Evolutionary conservation across 2,888 invertebrate species (phyloP).

Genomic region (Drosophila tripunctata): DNA sequence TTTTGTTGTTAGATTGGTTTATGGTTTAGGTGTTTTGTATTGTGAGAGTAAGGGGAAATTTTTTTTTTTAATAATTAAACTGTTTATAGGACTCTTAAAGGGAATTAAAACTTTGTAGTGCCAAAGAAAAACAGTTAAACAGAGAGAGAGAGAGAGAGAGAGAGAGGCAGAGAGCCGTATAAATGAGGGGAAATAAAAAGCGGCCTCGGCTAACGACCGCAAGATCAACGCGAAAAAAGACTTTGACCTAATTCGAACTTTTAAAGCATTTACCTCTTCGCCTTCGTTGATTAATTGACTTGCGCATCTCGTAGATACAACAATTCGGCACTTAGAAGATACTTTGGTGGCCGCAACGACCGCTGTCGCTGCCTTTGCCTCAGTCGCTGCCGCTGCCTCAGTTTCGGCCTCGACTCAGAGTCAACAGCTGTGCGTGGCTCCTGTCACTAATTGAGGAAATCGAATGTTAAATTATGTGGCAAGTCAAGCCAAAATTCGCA

Average conservation of each 20-base stretch:
- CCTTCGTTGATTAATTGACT: constrained; percentile 71
- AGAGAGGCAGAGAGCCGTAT: not conserved
- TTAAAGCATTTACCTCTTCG: constrained; percentile 50
- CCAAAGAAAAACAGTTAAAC: too few species aligned
- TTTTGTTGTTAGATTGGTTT: too few species aligned
- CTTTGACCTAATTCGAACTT: constrained; percentile 76
- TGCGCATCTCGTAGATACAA: constrained; percentile 64
- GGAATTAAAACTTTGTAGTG: too few species aligned
- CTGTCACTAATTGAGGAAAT: constrained; percentile 79
- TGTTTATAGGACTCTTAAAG: too few species aligned
- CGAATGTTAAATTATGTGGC: constrained; percentile 77
- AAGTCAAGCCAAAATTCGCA: constrained; percentile 19
- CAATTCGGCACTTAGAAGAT: constrained; percentile 22
- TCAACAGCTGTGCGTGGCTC: constrained; percentile 54
- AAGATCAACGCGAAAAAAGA: constrained; percentile 48
- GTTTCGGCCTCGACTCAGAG: not conserved
- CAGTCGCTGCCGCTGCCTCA: not conserved
- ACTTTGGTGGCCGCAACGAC: constrained; percentile 3
- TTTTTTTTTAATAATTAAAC: too few species aligned
- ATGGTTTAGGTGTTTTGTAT: too few species aligned
- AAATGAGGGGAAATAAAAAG: not conserved
- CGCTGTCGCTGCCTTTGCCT: too few species aligned
- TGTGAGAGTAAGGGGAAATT: too few species aligned
- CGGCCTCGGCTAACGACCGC: constrained; percentile 60
- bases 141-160: not conserved